Percentiles rank a stretch among this genome's conserved stretches.
phyloP scores from a whole-genome alignment of 1,140 invertebrate species.

The Hyles vespertilio region DNA sequence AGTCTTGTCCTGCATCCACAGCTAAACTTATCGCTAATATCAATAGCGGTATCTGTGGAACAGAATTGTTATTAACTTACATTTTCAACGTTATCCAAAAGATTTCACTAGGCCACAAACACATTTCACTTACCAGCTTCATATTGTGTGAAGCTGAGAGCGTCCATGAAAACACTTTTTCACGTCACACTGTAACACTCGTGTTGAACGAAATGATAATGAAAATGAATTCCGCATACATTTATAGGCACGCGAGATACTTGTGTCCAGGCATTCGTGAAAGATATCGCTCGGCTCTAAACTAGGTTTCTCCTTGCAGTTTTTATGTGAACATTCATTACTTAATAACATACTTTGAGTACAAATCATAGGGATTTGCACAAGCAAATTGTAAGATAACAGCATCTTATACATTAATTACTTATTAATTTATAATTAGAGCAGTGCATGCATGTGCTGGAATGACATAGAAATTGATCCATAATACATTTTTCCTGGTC shows the following conservation, averaged over 20 bases:
- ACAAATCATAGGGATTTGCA: background rate
- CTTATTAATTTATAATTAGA: too few relatives aligned
- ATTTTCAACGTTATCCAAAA: slow-evolving; percentile 16
- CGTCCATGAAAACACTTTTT: slow-evolving; percentile 25
- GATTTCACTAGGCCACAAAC: slow-evolving; percentile 37
- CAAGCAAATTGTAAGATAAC: too few relatives aligned
- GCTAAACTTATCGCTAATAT: slow-evolving; percentile 33
- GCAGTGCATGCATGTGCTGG: too few relatives aligned
- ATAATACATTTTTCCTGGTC: too few relatives aligned
- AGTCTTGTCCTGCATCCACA: slow-evolving; percentile 37
- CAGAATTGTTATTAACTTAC: slow-evolving; percentile 25
- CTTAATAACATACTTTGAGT: too few relatives aligned
- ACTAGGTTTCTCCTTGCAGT: slow-evolving; percentile 52
- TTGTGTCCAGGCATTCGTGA: slow-evolving; percentile 68
- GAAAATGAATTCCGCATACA: slow-evolving; percentile 74
- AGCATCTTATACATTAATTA: too few relatives aligned
- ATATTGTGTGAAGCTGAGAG: slow-evolving; percentile 56
- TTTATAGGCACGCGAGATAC: slow-evolving; percentile 66
- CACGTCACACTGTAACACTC: slow-evolving; percentile 56
- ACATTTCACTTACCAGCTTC: slow-evolving; percentile 65
- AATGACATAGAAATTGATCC: too few relatives aligned
- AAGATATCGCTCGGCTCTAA: slow-evolving; percentile 50
- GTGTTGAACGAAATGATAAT: slow-evolving; percentile 67
- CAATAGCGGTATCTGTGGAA: slow-evolving; percentile 50
- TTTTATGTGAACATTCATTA: slow-evolving; percentile 8